phyloP scores from a whole-genome alignment of 2,888 invertebrate genomes.

The Scotopteryx bipunctaria region DNA sequence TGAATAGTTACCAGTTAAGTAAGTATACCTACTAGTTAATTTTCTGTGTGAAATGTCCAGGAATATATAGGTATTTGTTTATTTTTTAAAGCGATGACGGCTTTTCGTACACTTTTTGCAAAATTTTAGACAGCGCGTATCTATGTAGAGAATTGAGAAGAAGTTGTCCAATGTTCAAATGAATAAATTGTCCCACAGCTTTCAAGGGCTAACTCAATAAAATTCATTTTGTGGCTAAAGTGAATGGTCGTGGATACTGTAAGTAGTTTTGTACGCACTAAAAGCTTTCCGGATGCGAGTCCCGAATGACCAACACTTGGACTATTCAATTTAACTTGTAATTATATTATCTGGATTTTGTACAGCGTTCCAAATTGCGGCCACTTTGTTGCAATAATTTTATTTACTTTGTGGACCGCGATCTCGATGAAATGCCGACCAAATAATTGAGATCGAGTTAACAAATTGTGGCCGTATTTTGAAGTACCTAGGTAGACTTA shows the following conservation, averaged over 20 bases:
- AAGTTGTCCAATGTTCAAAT: slow-evolving; percentile 47
- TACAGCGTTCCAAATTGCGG: slow-evolving; percentile 24
- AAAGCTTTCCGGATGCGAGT: slow-evolving; percentile 58
- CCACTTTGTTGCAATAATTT: slow-evolving; percentile 26
- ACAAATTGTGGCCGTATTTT: slow-evolving; percentile 4
- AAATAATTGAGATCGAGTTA: slow-evolving; percentile 13
- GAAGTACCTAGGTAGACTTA: background rate
- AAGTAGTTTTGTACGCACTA: slow-evolving; percentile 64
- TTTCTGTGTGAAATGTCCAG: too few species aligned
- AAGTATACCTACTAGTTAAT: too few species aligned
- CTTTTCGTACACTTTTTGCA: too few species aligned
- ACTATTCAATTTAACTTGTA: slow-evolving; percentile 53
- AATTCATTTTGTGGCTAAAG: slow-evolving; percentile 59
- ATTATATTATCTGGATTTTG: slow-evolving; percentile 46
- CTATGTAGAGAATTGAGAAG: background rate
- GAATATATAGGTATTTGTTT: too few species aligned
- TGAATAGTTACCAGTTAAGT: too few species aligned
- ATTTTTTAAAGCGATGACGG: too few species aligned
- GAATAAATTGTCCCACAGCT: slow-evolving; percentile 59
- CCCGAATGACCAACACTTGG: slow-evolving; percentile 51
- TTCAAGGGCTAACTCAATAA: slow-evolving; percentile 63
- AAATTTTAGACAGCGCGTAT: too few species aligned
- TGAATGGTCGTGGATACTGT: slow-evolving; percentile 46
- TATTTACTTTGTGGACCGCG: slow-evolving; percentile 21
- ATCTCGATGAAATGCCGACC: slow-evolving; percentile 13